Evolutionary conservation across 2,888 invertebrate genomes (phyloP), one percentile per base, ranked within the genome.

Genomic region (Agrotis ipsilon): DNA sequence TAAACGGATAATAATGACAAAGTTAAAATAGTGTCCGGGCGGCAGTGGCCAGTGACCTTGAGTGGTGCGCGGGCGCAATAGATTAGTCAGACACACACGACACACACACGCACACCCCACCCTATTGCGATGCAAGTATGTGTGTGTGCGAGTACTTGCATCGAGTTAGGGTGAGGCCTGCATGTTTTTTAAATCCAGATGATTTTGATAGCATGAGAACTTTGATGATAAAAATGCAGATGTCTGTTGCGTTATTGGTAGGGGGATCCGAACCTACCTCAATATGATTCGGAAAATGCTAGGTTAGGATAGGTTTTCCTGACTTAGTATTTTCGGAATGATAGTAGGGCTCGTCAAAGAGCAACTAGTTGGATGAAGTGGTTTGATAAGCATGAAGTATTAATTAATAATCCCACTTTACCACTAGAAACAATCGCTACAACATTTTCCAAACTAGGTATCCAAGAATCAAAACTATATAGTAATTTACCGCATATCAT

Each of bases 41-140:
- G 85, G 78, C 84, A 87, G 90, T 95, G 94, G 94, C 88, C 95
- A 94, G 94, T 95, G 94, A 94, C 95, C 95, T 95, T 91, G 91
- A 89, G 84, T 87, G 86, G 80, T 86, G 88, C 90, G 92, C 93
- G 88, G 89, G 90, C 92, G 93, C 93, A 93, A 89, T 92, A 93
- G 91, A 92, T 92, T 91, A 91, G 88, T 86, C 84, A 90, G 86
- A 84, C 90, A 87, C 83, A 89, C 87, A 89, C 55, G 16, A 74
- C 82, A 86, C 85, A 87, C 81, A 85, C 85, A 77, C 74, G 74
- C 80, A 81, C 13, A 63, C 48, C 39, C 68, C 75, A 78, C 80
- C 81, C 84, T 78, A 80, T 82, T 72, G 52, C 43, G 27, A 78
- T 72, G 72, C 61, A 63, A 73, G 83, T 87, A 54, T 58, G 74